A percentile compares a stretch with the other conserved stretches of the same genome.
These are phyloP conservation scores for Microplitis manilae DNA, from an alignment of 2,888 invertebrate genomes.

Conservation along the genomic window DNA sequence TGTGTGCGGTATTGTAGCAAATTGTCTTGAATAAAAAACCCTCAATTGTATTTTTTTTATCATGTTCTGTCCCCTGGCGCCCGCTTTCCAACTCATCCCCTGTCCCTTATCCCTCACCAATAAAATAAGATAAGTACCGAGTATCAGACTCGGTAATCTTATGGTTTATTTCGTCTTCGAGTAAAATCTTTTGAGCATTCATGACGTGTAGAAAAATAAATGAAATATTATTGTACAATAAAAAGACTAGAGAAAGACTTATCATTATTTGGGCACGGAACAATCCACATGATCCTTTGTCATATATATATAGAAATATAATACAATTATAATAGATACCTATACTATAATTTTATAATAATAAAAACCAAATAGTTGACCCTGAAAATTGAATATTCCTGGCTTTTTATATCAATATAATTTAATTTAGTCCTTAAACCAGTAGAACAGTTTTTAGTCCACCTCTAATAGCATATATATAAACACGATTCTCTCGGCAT, in stretches of 20 bases:
- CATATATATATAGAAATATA: neutral
- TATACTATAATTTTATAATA: neutral
- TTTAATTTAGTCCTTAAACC: slow-evolving; percentile 4
- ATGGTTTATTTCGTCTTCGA: slow-evolving; percentile 1
- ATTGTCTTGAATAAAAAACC: slow-evolving; percentile 52
- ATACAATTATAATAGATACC: neutral
- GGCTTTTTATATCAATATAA: neutral
- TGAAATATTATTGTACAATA: neutral
- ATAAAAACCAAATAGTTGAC: neutral
- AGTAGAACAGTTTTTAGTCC: no score
- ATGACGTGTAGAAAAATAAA: neutral
- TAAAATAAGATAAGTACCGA: slow-evolving; percentile 3
- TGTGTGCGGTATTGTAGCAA: slow-evolving; percentile 42
- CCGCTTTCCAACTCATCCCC: neutral
- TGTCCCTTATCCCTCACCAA: neutral
- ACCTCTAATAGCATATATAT: no score
- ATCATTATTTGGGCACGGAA: neutral
- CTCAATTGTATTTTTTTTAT: slow-evolving; percentile 40
- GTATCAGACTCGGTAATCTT: slow-evolving; percentile 1
- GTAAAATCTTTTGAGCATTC: neutral
- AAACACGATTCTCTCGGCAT: neutral
- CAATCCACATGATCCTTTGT: neutral
- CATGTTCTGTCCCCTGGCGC: neutral
- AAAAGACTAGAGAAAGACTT: neutral
- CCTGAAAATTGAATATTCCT: slow-evolving; percentile 8